Evolutionary conservation across 2,113 vertebrate genomes (phyloP).

Genomic region (Lichenostomus cassidix): DNA sequence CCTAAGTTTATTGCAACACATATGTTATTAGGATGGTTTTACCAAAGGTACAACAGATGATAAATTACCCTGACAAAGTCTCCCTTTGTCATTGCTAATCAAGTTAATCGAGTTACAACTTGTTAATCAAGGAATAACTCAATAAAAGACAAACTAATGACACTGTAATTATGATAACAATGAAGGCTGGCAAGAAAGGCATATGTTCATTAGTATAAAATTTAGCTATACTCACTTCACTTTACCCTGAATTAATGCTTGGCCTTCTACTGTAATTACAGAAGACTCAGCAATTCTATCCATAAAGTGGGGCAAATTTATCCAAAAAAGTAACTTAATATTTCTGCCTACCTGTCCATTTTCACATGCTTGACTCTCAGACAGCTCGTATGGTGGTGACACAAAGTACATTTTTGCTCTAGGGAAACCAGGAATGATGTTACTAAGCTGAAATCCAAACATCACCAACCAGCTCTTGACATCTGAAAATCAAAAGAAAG

Average conservation of each 20-base stretch:
- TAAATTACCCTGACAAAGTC: constrained; percentile 54
- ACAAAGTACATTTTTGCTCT: constrained; percentile 96
- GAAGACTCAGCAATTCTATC: neutral
- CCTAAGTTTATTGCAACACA: constrained; percentile 37
- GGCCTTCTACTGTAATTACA: constrained; percentile 1
- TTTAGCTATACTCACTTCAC: neutral
- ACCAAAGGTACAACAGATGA: constrained; percentile 69
- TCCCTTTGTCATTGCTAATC: constrained; percentile 69
- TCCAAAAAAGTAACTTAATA: neutral
- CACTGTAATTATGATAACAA: constrained; percentile 64
- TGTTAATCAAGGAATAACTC: constrained; percentile 73
- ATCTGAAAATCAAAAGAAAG: constrained; percentile 78
- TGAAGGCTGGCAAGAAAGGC: constrained; percentile 54
- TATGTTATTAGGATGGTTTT: constrained; percentile 52
- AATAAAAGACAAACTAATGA: constrained; percentile 68
- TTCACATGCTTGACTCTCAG: constrained; percentile 93
- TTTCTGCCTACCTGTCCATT: constrained; percentile 86
- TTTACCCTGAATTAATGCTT: constrained; percentile 4
- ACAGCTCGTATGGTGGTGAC: constrained; percentile 92
- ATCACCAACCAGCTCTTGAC: constrained; percentile 99
- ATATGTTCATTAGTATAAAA: constrained; percentile 16
- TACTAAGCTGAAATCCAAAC: constrained; percentile 99
- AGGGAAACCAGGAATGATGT: constrained; percentile 98
- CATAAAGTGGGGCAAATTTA: neutral
- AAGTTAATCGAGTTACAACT: constrained; percentile 54